phyloP scores from a whole-genome alignment of 2,113 vertebrate genomes.

The Crotophaga sulcirostris region DNA sequence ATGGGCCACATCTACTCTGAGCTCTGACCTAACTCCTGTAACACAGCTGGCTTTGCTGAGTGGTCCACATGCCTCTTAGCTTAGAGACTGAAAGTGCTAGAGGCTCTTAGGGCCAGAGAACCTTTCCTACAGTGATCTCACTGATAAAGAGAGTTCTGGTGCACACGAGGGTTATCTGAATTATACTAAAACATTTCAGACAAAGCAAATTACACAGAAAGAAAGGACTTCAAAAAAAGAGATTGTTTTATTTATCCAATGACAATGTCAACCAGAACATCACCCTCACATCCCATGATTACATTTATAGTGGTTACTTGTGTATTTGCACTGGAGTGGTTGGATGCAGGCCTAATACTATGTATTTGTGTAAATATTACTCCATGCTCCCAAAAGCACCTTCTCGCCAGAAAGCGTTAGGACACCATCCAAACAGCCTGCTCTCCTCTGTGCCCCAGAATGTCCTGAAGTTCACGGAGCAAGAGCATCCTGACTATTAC shows the following conservation, averaged over 20 bases:
- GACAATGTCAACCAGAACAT: background rate
- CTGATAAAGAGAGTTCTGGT: background rate
- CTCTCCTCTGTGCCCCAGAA: constrained; percentile 76
- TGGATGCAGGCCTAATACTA: background rate
- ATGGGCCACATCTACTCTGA: background rate
- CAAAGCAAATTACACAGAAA: background rate
- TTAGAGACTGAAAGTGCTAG: background rate
- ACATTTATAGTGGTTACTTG: background rate
- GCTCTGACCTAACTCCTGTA: background rate
- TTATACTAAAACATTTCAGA: background rate
- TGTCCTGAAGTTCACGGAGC: constrained; percentile 90
- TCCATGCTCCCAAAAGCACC: background rate
- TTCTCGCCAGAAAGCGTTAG: background rate
- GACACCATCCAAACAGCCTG: constrained; percentile 6
- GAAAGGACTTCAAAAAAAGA: background rate
- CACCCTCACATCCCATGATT: background rate
- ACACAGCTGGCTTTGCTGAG: background rate
- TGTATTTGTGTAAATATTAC: background rate
- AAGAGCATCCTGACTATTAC: constrained; percentile 95
- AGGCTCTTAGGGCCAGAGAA: background rate
- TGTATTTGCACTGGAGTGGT: background rate
- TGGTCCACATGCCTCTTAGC: background rate
- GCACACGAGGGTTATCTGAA: background rate
- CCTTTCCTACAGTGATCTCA: background rate
- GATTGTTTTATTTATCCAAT: background rate